Evolutionary conservation across 2,888 invertebrate species (phyloP).

Genomic region (Hirtodrosophila confusa): DNA sequence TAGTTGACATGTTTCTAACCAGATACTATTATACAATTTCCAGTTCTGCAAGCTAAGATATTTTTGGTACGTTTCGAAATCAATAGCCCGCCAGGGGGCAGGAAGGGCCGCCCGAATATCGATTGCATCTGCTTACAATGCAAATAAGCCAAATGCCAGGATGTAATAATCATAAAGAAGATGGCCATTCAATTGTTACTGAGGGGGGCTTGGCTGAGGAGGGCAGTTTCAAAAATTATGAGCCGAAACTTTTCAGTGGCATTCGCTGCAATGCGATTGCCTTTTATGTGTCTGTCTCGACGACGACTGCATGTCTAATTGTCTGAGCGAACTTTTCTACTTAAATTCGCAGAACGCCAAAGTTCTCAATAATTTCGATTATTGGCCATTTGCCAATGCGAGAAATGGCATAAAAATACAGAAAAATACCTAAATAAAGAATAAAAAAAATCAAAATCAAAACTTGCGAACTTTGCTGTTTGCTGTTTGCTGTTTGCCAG

Average conservation of each 20-base stretch:
- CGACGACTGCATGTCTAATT: constrained; percentile 71
- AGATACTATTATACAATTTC: constrained; percentile 45
- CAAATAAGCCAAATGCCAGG: constrained; percentile 45
- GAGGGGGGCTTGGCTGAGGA: neutral
- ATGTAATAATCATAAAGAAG: constrained; percentile 38
- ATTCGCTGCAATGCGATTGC: constrained; percentile 48
- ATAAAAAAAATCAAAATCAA: constrained; percentile 31
- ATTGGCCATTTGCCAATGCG: constrained; percentile 81
- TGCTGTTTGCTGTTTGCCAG: no score
- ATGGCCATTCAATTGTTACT: constrained; percentile 45
- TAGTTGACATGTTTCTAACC: constrained; percentile 35
- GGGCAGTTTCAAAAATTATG: constrained; percentile 41
- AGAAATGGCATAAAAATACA: constrained; percentile 14
- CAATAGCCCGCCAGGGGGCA: constrained; percentile 16
- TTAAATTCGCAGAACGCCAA: constrained; percentile 74
- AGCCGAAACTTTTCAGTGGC: constrained; percentile 48
- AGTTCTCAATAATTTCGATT: constrained; percentile 83
- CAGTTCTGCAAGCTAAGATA: constrained; percentile 18
- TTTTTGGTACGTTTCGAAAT: constrained; percentile 19
- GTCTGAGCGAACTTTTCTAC: constrained; percentile 69
- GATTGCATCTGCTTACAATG: constrained; percentile 56
- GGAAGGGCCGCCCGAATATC: constrained; percentile 32
- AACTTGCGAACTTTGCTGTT: constrained; percentile 48
- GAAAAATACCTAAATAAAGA: constrained; percentile 22
- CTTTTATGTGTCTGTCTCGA: constrained; percentile 54